These are phyloP conservation scores for Elegia similella DNA, from an alignment of 2,888 invertebrate species.

Conservation along the genomic window DNA sequence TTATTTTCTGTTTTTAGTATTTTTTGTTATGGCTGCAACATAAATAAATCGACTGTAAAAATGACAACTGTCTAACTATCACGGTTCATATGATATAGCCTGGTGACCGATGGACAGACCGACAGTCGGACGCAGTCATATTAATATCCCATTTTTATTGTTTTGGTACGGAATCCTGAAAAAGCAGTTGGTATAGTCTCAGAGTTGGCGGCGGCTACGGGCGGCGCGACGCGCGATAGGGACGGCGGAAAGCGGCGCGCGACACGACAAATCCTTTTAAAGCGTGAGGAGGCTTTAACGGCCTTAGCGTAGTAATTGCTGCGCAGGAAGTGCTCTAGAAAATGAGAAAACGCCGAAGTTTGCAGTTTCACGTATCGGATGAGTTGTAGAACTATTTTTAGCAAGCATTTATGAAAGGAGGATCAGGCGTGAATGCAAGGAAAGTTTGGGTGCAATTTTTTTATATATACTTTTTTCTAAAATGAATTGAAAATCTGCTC, in stretches of 20 bases:
- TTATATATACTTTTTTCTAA: too few relatives aligned
- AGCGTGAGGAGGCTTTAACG: slow-evolving; percentile 9
- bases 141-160: too few relatives aligned
- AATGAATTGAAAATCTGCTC: too few relatives aligned
- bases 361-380: slow-evolving; percentile 6
- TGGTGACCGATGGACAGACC: too few relatives aligned
- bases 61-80: too few relatives aligned
- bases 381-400: neutral
- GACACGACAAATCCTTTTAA: slow-evolving; percentile 10
- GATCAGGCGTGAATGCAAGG: neutral
- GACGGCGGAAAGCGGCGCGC: neutral
- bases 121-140: too few relatives aligned
- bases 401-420: neutral
- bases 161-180: too few relatives aligned
- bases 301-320: slow-evolving; percentile 2
- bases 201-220: neutral
- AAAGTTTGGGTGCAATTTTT: slow-evolving; percentile 4
- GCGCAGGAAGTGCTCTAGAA: neutral
- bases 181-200: slow-evolving; percentile 7
- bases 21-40: too few relatives aligned
- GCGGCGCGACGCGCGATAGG: neutral
- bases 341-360: slow-evolving; percentile 3
- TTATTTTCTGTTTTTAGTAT: too few relatives aligned
- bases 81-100: too few relatives aligned
- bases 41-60: too few relatives aligned